These are phyloP conservation scores for Strigamia transsilvanica DNA, from an alignment of 2,888 invertebrate species.

Conservation along the genomic window DNA sequence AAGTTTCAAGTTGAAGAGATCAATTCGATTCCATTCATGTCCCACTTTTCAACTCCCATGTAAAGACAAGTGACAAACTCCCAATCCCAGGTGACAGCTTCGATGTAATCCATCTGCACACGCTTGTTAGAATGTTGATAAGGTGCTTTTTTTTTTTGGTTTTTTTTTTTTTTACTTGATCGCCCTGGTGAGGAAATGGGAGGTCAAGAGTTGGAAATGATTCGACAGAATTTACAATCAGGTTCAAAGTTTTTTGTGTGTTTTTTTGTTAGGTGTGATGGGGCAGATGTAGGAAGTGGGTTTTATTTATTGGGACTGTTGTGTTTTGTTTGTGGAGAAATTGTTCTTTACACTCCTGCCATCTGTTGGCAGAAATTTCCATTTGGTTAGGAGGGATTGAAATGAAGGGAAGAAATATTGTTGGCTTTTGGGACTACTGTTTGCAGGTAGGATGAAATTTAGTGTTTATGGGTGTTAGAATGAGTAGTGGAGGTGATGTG, in stretches of 20 bases:
- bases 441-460: not conserved
- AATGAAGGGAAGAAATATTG: not conserved
- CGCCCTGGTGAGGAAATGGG: not conserved
- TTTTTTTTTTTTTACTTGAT: not conserved
- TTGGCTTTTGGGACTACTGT: not conserved
- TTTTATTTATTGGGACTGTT: not conserved
- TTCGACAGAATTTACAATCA: not conserved
- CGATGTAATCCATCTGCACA: not conserved
- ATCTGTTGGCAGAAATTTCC: not conserved
- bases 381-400: not conserved
- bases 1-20: not conserved
- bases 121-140: not conserved
- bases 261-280: not conserved
- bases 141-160: not conserved
- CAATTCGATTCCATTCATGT: not conserved
- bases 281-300: not conserved
- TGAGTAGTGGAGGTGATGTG: not conserved
- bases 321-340: not conserved
- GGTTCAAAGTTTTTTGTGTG: not conserved
- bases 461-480: not conserved
- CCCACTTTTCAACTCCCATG: not conserved
- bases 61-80: not conserved
- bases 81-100: not conserved
- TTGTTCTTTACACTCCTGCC: not conserved
- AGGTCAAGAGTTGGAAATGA: conserved; percentile 8